phyloP scores from a whole-genome alignment of 2,888 invertebrate genomes.

The Apoderus coryli region DNA sequence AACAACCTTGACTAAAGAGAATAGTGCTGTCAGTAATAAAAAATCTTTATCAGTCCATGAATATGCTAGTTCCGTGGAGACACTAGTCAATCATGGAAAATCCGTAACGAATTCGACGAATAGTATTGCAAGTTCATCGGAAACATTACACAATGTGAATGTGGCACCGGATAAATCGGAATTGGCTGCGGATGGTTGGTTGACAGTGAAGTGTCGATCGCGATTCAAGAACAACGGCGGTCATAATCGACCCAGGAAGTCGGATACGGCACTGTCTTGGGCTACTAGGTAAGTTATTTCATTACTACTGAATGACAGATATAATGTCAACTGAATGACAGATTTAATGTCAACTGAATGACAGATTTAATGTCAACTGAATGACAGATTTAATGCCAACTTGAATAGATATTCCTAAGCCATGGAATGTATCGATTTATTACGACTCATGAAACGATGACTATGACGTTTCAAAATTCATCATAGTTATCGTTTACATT shows the following conservation, averaged over 20 bases:
- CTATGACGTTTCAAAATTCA: too few relatives aligned
- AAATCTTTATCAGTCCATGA: constrained; percentile 20
- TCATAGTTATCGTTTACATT: too few relatives aligned
- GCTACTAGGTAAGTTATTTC: too few relatives aligned
- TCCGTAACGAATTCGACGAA: constrained; percentile 25
- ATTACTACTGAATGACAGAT: too few relatives aligned
- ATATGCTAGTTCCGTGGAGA: constrained; percentile 29
- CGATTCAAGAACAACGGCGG: constrained; percentile 41
- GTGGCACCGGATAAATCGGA: constrained; percentile 32
- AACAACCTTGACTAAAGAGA: constrained; percentile 22
- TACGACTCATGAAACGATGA: too few relatives aligned
- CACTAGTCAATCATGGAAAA: constrained; percentile 27
- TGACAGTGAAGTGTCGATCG: constrained; percentile 67
- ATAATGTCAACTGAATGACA: too few relatives aligned
- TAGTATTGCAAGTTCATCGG: constrained; percentile 39
- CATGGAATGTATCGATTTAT: too few relatives aligned
- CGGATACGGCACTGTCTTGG: constrained; percentile 37
- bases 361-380: too few relatives aligned
- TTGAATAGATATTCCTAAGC: too few relatives aligned
- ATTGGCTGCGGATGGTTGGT: constrained; percentile 68
- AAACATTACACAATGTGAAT: constrained; percentile 41
- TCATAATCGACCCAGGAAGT: constrained; percentile 33
- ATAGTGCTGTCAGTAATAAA: constrained; percentile 19
- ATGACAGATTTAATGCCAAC: too few relatives aligned
- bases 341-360: too few relatives aligned